These are phyloP conservation scores for Ahaetulla prasina DNA, from an alignment of 2,113 vertebrate genomes.

Conservation along the genomic window DNA sequence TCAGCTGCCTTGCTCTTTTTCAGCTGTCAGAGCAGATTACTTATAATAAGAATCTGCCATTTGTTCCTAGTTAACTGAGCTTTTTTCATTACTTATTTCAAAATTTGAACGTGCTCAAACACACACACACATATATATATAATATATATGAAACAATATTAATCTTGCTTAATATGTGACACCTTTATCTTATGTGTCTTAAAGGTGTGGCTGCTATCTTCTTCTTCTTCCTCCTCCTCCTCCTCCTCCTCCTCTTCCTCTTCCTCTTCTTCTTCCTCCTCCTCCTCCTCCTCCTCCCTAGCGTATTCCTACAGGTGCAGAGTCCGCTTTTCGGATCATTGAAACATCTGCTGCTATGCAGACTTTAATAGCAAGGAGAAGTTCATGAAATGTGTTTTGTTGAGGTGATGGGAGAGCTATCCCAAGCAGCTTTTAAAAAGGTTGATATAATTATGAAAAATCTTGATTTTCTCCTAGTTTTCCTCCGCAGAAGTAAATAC, in stretches of 20 bases:
- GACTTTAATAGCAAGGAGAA: neutral
- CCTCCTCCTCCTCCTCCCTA: no score
- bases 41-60: neutral
- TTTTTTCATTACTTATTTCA: neutral
- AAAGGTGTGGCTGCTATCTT: accelerated
- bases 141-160: neutral
- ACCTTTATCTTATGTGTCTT: neutral
- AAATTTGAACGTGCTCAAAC: neutral
- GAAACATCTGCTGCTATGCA: neutral
- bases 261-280: no score
- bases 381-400: neutral
- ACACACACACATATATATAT: accelerated
- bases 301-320: no score
- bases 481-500: neutral
- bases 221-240: no score
- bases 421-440: neutral
- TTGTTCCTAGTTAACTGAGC: neutral
- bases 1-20: neutral
- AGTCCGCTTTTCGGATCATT: no score
- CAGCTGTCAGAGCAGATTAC: neutral
- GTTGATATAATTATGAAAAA: neutral
- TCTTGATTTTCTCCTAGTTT: neutral
- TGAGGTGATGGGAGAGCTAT: neutral
- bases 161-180: neutral
- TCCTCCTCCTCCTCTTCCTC: accelerated